Evolutionary conservation across 1,140 invertebrate genomes (phyloP).

Genomic region (Drosophila carrolli): DNA sequence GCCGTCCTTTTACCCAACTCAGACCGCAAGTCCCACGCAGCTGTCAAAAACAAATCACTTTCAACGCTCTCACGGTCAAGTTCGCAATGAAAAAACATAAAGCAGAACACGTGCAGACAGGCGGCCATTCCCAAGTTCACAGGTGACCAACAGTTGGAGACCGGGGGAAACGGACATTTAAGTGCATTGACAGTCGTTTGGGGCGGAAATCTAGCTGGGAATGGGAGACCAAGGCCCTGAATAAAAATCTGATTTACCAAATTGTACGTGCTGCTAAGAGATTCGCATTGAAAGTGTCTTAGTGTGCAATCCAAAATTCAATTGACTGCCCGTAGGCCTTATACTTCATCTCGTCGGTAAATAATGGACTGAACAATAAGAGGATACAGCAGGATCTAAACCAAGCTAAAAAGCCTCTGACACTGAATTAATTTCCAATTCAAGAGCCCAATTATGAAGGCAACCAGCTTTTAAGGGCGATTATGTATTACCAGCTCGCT

Average conservation of each 20-base stretch:
- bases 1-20: constrained; percentile 5
- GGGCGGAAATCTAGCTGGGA: not conserved
- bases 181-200: constrained; percentile 31
- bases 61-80: not conserved
- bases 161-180: constrained; percentile 17
- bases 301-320: not conserved
- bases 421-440: constrained; percentile 12
- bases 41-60: constrained; percentile 38
- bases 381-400: not conserved
- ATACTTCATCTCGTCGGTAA: not conserved
- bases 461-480: not conserved
- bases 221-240: no score
- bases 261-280: not conserved
- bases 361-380: not conserved
- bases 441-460: not conserved
- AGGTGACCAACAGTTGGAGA: constrained; percentile 17
- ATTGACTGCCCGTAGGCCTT: not conserved
- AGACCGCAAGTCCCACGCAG: not conserved
- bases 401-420: not conserved
- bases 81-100: constrained; percentile 10
- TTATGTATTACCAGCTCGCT: not conserved
- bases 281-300: not conserved
- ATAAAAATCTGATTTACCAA: not conserved
- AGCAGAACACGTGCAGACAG: constrained; percentile 43
- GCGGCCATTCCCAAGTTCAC: constrained; percentile 4